Conservation (phyloP, 2,113 vertebrate genomes). For the Dendropsophus ebraccatus region DNA sequence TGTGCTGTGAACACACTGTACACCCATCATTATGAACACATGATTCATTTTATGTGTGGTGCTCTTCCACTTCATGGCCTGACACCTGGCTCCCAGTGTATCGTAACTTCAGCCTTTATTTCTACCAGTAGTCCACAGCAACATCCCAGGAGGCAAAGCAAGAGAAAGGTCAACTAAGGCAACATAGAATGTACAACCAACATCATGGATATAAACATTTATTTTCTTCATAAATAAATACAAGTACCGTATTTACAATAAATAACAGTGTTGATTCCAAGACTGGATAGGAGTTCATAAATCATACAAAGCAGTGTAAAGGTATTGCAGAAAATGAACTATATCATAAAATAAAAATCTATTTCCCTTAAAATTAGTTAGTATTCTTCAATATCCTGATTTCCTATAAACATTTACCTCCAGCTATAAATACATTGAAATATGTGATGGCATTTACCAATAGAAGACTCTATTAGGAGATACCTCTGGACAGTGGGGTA, state of each 20-base stretch:
- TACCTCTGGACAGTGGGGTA: too few species aligned
- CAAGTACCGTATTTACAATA: not conserved
- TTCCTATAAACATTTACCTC: too few species aligned
- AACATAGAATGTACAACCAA: not conserved
- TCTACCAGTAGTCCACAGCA: not conserved
- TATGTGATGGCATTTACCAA: too few species aligned
- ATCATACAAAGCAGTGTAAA: too few species aligned
- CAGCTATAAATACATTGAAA: too few species aligned
- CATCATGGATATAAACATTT: not conserved
- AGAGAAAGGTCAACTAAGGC: not conserved
- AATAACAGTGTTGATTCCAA: not conserved
- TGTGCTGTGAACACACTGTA: not conserved
- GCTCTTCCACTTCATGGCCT: not conserved
- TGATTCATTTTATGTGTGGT: not conserved
- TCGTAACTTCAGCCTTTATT: not conserved
- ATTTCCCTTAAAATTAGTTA: too few species aligned
- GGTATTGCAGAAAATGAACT: too few species aligned
- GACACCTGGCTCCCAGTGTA: not conserved
- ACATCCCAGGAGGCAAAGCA: not conserved
- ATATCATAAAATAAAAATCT: too few species aligned
- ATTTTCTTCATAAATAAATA: slow-evolving; percentile 24
- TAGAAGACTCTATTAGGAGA: too few species aligned
- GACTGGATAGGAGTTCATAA: not conserved
- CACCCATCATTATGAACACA: not conserved
- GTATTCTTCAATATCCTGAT: too few species aligned